phyloP scores from a whole-genome alignment of 2,888 invertebrate genomes.

The Aporophyla lueneburgensis region DNA sequence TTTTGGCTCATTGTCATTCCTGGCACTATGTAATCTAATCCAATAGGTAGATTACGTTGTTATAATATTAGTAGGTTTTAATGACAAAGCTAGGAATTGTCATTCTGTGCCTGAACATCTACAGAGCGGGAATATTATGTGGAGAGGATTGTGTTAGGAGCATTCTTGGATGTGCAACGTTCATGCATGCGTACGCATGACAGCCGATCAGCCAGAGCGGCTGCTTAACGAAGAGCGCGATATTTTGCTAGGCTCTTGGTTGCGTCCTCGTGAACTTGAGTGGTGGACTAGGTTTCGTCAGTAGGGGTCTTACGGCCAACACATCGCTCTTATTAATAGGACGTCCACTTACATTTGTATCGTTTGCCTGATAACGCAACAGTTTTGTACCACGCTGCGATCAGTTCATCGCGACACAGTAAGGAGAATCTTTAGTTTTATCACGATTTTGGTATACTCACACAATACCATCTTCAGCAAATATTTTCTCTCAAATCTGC shows the following conservation, averaged over 20 bases:
- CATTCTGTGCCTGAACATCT: conserved; percentile 31
- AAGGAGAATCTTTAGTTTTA: not conserved
- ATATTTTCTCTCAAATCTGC: conserved; percentile 41
- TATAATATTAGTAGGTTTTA: not conserved
- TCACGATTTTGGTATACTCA: not conserved
- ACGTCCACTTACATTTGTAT: not conserved
- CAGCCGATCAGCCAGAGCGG: not conserved
- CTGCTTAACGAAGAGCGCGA: too few species aligned
- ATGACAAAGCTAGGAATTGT: conserved; percentile 30
- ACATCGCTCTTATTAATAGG: too few species aligned
- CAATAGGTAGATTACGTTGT: not conserved
- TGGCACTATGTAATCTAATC: not conserved
- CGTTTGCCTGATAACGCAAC: not conserved
- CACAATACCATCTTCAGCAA: conserved; percentile 9
- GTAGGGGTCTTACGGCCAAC: not conserved
- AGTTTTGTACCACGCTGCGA: too few species aligned
- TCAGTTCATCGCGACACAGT: not conserved
- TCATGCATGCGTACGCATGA: not conserved
- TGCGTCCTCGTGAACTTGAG: not conserved
- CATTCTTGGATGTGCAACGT: not conserved
- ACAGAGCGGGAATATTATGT: conserved; percentile 51
- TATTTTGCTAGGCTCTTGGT: not conserved
- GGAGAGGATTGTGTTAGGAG: conserved; percentile 1
- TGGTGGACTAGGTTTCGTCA: too few species aligned
- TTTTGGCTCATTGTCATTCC: not conserved